Base-by-base conservation (phyloP, 92 coral and sea anemone species). In the Zoanthus sansibaricus region DNA sequence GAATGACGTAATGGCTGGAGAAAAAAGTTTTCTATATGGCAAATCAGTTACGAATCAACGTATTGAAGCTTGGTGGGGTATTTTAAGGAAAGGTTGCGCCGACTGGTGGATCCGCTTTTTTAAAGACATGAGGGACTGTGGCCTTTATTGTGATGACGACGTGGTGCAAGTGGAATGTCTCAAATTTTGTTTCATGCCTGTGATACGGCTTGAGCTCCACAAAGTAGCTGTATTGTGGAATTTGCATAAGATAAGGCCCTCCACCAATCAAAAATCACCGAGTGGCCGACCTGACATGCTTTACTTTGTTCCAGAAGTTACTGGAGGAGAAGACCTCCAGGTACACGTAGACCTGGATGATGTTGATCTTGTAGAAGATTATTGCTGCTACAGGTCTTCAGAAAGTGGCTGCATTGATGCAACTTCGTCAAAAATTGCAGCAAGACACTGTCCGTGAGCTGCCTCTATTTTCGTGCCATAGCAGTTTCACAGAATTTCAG, bases 11-110 rank as follows among this genome's bases (percentile, higher is more conserved):
- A 56, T 56, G 64, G 64, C 64, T 62, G 83, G 49, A 61, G 76
- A 86, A 20, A 72, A 77, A 76, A 76, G 89, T 69, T 86, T 86
- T 86, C 14, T 86, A 56, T 86, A 86, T 44, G 86, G 86, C 16
- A 86, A 76, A 37, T 37, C 42, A 37, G 42, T 37, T 37, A 37
- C 42, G 42, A 37, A 37, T 37, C 42, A 37, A 37, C 61, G 89
- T 42, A 87, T 77, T 68, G 86, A 87, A 71, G 90, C 78, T 7
- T 87, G 83, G 54, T 77, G 90, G 86, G 86, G 86, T 48, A 67
- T 76, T 30, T 71, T 87, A 66, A 71, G 85, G 54, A 79, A 32
- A 79, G 83, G 82, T 10, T 72, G 83, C 61, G 15, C 49, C 45
- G 69, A 25, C 20, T 86, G 88, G 82, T 74, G 83, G 82, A 55